These are phyloP conservation scores for Decapterus maruadsi DNA, from an alignment of 2,797 vertebrate genomes.

Conservation along the genomic window DNA sequence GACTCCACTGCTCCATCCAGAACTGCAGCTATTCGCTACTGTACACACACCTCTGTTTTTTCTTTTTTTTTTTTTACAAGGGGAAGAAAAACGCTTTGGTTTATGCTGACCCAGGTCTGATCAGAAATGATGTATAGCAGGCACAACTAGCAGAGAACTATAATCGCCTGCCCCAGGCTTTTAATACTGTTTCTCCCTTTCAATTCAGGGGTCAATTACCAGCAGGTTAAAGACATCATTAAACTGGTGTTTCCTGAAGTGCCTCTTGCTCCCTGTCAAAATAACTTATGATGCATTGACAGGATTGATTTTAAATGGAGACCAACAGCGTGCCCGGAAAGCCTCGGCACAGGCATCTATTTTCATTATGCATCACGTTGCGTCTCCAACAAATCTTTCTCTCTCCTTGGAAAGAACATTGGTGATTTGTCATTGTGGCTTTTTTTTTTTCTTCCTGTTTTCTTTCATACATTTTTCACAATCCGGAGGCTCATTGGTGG, in stretches of 20 bases:
- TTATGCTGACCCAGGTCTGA: constrained; percentile 83
- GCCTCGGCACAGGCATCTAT: constrained; percentile 74
- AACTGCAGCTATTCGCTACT: constrained; percentile 54
- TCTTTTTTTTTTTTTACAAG: constrained; percentile 29
- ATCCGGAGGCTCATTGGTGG: constrained; percentile 69
- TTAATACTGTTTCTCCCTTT: constrained; percentile 80
- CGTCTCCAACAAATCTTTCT: constrained; percentile 79
- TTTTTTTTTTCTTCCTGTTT: constrained; percentile 59
- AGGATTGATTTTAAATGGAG: constrained; percentile 83
- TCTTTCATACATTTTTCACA: constrained; percentile 76
- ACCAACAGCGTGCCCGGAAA: constrained; percentile 75
- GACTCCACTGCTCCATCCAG: constrained; percentile 53
- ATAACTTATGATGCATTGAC: constrained; percentile 85
- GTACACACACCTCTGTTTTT: constrained; percentile 56
- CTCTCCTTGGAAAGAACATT: constrained; percentile 69
- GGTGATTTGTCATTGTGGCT: constrained; percentile 79
- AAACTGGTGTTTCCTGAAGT: constrained; percentile 85
- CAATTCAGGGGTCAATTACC: constrained; percentile 84
- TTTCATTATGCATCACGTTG: constrained; percentile 80
- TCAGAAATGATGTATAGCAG: constrained; percentile 84
- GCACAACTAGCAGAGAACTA: constrained; percentile 71
- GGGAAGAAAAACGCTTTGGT: constrained; percentile 66
- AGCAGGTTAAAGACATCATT: constrained; percentile 87
- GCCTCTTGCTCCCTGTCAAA: constrained; percentile 84
- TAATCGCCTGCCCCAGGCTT: constrained; percentile 80